Evolutionary conservation across 2,797 vertebrate species (phyloP).

Genomic region (Hydrophis major): DNA sequence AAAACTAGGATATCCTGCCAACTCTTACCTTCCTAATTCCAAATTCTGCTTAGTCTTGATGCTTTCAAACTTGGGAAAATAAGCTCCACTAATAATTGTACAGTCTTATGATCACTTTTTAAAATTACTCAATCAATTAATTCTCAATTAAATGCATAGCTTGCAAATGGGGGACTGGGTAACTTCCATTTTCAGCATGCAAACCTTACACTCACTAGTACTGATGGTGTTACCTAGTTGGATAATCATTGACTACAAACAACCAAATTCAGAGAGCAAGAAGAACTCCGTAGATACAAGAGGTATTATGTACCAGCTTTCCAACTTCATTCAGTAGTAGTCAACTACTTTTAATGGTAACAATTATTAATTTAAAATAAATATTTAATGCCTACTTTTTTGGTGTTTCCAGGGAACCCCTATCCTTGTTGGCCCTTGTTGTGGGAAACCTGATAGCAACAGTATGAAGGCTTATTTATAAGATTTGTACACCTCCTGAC

Average conservation of each 20-base stretch:
- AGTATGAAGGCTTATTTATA: neutral
- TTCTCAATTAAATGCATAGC: neutral
- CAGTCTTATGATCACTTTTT: neutral
- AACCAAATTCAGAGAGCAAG: neutral
- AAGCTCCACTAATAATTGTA: neutral
- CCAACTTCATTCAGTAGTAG: neutral
- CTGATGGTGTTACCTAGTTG: neutral
- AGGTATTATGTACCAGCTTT: neutral
- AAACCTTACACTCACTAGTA: neutral
- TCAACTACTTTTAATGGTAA: neutral
- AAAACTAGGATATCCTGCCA: neutral
- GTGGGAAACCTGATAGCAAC: neutral
- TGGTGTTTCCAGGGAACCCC: neutral
- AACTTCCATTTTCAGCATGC: neutral
- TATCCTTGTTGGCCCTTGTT: neutral
- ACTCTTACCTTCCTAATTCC: neutral
- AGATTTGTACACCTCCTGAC: neutral
- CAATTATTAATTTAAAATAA: neutral
- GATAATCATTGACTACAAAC: neutral
- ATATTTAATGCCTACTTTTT: neutral
- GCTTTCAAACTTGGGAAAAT: neutral
- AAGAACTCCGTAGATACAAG: neutral
- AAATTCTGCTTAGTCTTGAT: neutral
- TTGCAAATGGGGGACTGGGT: neutral
- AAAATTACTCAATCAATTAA: neutral